These are phyloP conservation scores for Varanus salvator DNA, from an alignment of 2,113 vertebrate genomes.

Conservation along the genomic window DNA sequence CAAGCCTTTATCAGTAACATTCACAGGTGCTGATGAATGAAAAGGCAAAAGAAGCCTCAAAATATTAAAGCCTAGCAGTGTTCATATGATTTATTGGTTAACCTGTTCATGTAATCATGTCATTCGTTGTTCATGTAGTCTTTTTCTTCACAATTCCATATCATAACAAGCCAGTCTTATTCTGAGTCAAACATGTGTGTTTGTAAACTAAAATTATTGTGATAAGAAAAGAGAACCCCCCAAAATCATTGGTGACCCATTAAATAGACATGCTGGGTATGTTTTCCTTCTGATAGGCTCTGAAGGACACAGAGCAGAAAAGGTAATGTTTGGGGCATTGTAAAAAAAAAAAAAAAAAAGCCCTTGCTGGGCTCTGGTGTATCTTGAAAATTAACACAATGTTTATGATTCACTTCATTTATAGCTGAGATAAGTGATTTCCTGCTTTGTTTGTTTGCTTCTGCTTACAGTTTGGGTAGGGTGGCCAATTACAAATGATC, in stretches of 20 bases:
- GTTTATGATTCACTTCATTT: too few species aligned
- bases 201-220: background rate
- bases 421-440: too few species aligned
- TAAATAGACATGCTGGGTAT: background rate
- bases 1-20: background rate
- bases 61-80: background rate
- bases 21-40: conserved; percentile 33
- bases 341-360: too few species aligned
- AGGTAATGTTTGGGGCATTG: too few species aligned
- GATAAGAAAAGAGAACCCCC: background rate
- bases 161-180: background rate
- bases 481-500: too few species aligned
- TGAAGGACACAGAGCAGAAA: background rate
- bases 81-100: background rate
- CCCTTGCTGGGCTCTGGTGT: too few species aligned
- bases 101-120: background rate
- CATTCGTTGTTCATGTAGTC: background rate
- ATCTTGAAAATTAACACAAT: too few species aligned
- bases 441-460: too few species aligned
- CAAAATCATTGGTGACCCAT: background rate
- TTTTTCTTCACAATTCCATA: background rate
- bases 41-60: conserved; percentile 31
- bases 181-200: background rate
- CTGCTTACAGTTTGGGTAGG: too few species aligned
- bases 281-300: background rate